phyloP scores from a whole-genome alignment of 2,113 vertebrate genomes.

The Synodontis membranacea region DNA sequence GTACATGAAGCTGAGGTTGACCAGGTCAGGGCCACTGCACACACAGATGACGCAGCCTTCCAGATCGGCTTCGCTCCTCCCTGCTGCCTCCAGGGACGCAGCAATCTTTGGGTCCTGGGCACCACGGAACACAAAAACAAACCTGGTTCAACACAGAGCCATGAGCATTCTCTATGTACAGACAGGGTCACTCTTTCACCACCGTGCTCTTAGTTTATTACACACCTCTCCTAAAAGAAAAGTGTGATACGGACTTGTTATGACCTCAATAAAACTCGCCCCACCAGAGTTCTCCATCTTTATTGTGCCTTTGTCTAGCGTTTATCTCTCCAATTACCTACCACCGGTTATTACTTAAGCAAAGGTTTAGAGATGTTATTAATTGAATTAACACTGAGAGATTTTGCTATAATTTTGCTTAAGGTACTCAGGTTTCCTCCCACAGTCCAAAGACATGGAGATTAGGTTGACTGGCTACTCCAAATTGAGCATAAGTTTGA shows the following conservation, averaged over 20 bases:
- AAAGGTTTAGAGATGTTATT: not conserved
- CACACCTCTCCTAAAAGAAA: not conserved
- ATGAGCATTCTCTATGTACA: not conserved
- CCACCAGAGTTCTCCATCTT: not conserved
- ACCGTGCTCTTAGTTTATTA: not conserved
- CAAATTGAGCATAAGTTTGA: too few relatives aligned
- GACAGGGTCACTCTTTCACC: not conserved
- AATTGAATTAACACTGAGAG: not conserved
- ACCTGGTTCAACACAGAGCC: not conserved
- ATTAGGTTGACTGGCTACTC: too few relatives aligned
- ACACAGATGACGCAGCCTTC: slow-evolving; percentile 93
- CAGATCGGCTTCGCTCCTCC: slow-evolving; percentile 88
- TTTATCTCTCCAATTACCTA: slow-evolving; percentile 24
- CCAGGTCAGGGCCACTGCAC: slow-evolving; percentile 93
- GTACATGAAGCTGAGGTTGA: slow-evolving; percentile 96
- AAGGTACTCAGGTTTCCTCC: too few relatives aligned
- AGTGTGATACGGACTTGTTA: not conserved
- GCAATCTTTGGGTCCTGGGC: slow-evolving; percentile 92
- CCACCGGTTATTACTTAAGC: slow-evolving; percentile 28
- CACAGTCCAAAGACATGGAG: too few relatives aligned
- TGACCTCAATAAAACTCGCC: slow-evolving; percentile 10
- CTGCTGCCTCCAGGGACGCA: slow-evolving; percentile 85
- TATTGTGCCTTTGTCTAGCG: not conserved
- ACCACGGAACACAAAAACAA: not conserved
- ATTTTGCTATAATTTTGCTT: not conserved